Evolutionary conservation across 2,888 invertebrate genomes (phyloP), one percentile per base, ranked within the genome.

Genomic region (Perithous albicinctus): DNA sequence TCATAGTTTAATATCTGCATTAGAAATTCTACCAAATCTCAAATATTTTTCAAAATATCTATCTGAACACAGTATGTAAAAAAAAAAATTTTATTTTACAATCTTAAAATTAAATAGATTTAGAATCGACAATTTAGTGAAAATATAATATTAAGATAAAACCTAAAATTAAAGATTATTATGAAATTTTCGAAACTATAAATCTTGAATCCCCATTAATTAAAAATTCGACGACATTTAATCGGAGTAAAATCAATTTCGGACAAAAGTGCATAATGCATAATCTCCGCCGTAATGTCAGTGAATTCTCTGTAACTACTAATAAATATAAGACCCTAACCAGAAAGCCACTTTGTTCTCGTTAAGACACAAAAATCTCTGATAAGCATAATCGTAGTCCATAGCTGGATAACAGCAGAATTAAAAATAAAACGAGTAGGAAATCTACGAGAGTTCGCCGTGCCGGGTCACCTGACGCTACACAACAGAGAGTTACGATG

Each of bases 391-490:
- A 54, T 35, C 59, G 32, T 8, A 1, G 18, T 1, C 32, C 18
- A 15, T 35, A 12, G 35, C 3, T 8, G 15, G 8, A 23, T 59
- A 6, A 8, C 35, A 35, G 0, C 7, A 35, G 0, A 59, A 32
- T 32, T 32, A n/a, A 32, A 35, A 43, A 7, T 12, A 46, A 10
- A 43, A 5, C 2, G 2, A 15, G 1, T 54, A 0, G 12, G 1
- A 4, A 23, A 2, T 26, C 10, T n/a, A 26, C n/a, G 26, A 35
- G 26, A n/a, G n/a, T 46, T 54, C 5, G 8, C 2, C 41, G 43
- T 66, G 43, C 73, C 61, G 61, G 73, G 41, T 77, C 80, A 77
- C 80, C 77, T 69, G 80, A 76, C 54, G 59, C 67, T 77, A 35
- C 15, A 18, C 32, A 67, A 67, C 63, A 43, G 51, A 43, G 51